Percentiles rank a stretch among this genome's conserved stretches.
phyloP scores from a whole-genome alignment of 1,140 invertebrate genomes.

The Melitaea cinxia region DNA sequence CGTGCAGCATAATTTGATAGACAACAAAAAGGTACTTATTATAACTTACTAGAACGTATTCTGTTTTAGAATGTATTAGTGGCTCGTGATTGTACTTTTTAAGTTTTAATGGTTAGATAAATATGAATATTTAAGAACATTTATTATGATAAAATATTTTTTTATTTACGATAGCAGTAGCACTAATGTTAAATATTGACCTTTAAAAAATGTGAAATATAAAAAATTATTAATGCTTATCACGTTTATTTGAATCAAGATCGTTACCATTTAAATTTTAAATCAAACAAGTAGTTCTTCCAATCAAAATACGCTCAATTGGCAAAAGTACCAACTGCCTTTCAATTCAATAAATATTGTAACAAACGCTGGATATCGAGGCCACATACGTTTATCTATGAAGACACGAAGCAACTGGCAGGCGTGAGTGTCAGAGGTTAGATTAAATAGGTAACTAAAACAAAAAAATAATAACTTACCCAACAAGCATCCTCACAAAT shows the following conservation, averaged over 20 bases:
- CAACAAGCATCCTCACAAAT: conserved; percentile 61
- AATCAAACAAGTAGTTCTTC: background rate
- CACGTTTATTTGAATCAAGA: conserved; percentile 3
- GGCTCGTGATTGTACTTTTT: too few species aligned
- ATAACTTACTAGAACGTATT: too few species aligned
- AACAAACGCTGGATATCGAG: conserved; percentile 46
- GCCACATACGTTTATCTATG: conserved; percentile 44
- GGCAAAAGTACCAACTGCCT: conserved; percentile 21
- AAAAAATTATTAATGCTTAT: background rate
- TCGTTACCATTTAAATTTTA: background rate
- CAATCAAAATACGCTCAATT: conserved; percentile 16
- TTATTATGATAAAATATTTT: too few species aligned
- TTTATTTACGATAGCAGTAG: too few species aligned
- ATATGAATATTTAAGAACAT: too few species aligned
- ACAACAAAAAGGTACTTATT: too few species aligned
- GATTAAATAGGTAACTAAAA: conserved; percentile 57
- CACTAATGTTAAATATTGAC: too few species aligned
- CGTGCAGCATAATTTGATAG: too few species aligned
- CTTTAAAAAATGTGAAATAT: background rate
- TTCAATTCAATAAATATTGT: conserved; percentile 24
- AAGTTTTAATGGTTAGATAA: too few species aligned
- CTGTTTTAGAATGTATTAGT: too few species aligned
- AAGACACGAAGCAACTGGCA: conserved; percentile 41
- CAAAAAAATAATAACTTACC: conserved; percentile 67
- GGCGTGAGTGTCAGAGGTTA: conserved; percentile 56